phyloP scores from a whole-genome alignment of 2,888 invertebrate genomes.

The Eristalinus sepulchralis region DNA sequence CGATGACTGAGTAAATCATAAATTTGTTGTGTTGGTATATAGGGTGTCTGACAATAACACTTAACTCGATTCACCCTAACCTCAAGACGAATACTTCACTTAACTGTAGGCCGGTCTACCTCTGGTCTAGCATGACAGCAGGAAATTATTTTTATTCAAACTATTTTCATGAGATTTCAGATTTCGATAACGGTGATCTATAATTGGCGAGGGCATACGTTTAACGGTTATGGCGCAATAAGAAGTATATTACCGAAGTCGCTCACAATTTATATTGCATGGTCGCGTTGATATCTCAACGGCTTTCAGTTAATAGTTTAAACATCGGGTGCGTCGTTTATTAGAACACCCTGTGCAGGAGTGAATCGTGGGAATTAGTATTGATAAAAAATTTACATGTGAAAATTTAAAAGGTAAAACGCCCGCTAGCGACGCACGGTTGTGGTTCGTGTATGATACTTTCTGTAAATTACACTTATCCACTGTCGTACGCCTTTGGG shows the following conservation, averaged over 20 bases:
- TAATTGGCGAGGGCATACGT: neutral
- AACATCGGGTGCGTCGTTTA: neutral
- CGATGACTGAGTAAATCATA: constrained; percentile 24
- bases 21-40: neutral
- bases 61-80: neutral
- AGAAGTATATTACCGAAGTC: neutral
- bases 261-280: neutral
- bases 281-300: neutral
- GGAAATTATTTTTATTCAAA: neutral
- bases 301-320: neutral
- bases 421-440: constrained; percentile 22
- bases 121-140: neutral
- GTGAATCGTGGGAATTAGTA: constrained; percentile 11
- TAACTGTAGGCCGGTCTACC: neutral
- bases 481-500: neutral
- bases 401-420: constrained; percentile 36
- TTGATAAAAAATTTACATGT: constrained; percentile 41
- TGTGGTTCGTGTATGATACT: constrained; percentile 35
- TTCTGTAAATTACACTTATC: constrained; percentile 42
- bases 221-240: neutral
- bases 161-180: neutral
- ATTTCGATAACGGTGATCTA: neutral
- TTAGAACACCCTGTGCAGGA: constrained; percentile 8
- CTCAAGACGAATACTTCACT: neutral
- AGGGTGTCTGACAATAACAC: constrained; percentile 4